These are phyloP conservation scores for Alectoris magna DNA, from an alignment of 2,797 vertebrate species.

Conservation along the genomic window DNA sequence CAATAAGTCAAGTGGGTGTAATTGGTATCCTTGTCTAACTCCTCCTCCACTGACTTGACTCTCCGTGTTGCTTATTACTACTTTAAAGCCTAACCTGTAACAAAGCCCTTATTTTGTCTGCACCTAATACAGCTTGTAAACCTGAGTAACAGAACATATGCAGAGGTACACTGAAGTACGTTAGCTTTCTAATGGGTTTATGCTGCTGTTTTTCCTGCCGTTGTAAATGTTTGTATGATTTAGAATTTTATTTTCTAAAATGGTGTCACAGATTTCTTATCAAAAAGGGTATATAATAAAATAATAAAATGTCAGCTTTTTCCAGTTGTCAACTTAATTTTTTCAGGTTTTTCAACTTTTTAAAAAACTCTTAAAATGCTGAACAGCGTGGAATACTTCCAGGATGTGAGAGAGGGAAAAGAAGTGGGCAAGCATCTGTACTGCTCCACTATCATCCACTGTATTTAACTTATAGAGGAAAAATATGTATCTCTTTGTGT, in stretches of 20 bases:
- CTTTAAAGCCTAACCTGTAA: conserved; percentile 21
- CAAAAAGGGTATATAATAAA: conserved; percentile 32
- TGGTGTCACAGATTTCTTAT: background rate
- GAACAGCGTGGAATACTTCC: background rate
- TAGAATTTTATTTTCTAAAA: conserved; percentile 16
- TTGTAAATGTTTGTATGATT: conserved; percentile 39
- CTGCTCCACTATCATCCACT: background rate
- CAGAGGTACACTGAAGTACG: conserved; percentile 23
- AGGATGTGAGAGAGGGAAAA: background rate
- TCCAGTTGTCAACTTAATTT: conserved; percentile 2
- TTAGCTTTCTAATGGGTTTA: conserved; percentile 31
- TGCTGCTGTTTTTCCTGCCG: conserved; percentile 50
- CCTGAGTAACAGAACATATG: background rate
- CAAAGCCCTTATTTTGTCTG: conserved; percentile 14
- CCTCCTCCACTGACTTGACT: conserved; percentile 11
- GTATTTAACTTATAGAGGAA: background rate
- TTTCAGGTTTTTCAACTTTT: background rate
- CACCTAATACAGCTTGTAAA: conserved; percentile 17
- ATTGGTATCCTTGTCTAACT: conserved; percentile 10
- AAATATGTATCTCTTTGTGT: background rate
- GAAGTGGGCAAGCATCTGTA: background rate
- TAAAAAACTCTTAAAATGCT: background rate
- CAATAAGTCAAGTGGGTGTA: background rate
- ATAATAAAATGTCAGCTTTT: background rate
- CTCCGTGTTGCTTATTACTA: conserved; percentile 15